Base-by-base conservation (phyloP, 92 coral and sea anemone genomes). In the Siderastrea siderea region DNA sequence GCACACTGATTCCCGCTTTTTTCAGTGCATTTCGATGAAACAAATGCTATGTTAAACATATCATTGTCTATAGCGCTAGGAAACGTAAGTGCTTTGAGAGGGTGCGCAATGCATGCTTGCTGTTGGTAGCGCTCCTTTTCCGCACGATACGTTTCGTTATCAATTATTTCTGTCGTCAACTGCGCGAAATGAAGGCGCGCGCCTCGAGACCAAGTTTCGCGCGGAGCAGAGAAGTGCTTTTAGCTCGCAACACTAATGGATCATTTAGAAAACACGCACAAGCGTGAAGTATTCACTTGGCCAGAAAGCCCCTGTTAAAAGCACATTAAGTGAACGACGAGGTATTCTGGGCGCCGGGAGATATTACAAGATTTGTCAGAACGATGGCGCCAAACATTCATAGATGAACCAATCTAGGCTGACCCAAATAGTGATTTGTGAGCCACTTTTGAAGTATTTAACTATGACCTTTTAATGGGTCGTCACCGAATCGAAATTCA, bases 291-390 rank as follows among this genome's bases (percentile, higher is more conserved):
- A 64, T 52, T 70, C 80, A 63, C 87, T 72, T 74, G 61, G 60
- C 71, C 78, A 10, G 79, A 74, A 53, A 71, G 75, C 64, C 85
- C 54, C 68, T 59, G 72, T 84, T 84, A 83, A 83, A 61, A 83
- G 71, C 80, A 72, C 71, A 72, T 83, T 74, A 58, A 83, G 58
- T 82, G 55, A 82, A 55, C 78, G 78, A 46, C 52, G 71, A 47
- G 72, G 47, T 83, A 84, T 84, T 62, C 79, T 2, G 66, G 78
- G 60, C 79, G 87, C 79, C 80, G 26, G 5, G 45, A 61, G 87
- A 63, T 63, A 60, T 72, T 48, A 60, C 46, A 48, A 46, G 73
- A 59, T 84, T 2, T 15, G 44, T 26, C 61, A 61, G 77, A 72
- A 84, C 16, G 2, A 7, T 43, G 87, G 87, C 87, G 87, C 87